Conservation (phyloP, 2,888 invertebrate species). For the Phengaris alcon region DNA sequence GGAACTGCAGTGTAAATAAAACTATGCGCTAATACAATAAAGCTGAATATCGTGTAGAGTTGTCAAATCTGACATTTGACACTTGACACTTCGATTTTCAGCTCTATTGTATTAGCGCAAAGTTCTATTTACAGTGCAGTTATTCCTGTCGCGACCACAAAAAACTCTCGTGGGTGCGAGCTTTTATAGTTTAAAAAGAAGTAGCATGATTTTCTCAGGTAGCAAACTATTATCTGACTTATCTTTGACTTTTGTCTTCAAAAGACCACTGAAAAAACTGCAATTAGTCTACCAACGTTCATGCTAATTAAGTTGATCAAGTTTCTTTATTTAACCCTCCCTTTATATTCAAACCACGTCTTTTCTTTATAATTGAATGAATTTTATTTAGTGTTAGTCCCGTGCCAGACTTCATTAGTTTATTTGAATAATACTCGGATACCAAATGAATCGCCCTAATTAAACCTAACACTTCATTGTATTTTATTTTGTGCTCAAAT, state of each 20-base stretch:
- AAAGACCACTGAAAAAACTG: constrained; percentile 59
- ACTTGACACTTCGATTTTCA: too few relatives aligned
- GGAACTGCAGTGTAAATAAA: too few relatives aligned
- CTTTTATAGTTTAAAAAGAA: neutral
- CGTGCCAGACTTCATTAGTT: constrained; percentile 17
- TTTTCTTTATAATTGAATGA: constrained; percentile 34
- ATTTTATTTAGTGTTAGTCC: constrained; percentile 31
- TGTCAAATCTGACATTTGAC: too few relatives aligned
- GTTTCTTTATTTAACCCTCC: constrained; percentile 58
- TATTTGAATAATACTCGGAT: constrained; percentile 4
- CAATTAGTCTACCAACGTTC: constrained; percentile 70
- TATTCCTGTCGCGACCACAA: too few relatives aligned
- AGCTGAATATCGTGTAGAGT: too few relatives aligned
- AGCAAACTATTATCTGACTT: constrained; percentile 37
- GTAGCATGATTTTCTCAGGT: constrained; percentile 34
- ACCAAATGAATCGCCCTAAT: neutral
- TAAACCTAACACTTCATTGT: neutral
- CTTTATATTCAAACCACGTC: constrained; percentile 51
- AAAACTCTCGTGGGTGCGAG: too few relatives aligned
- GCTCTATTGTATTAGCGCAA: too few relatives aligned
- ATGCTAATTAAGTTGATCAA: constrained; percentile 71
- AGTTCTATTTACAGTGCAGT: too few relatives aligned
- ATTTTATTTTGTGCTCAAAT: neutral
- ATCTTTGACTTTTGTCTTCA: constrained; percentile 62
- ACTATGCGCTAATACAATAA: too few relatives aligned